Evolutionary conservation across 2,888 invertebrate species (phyloP), one percentile per base, ranked within the genome.

Genomic region (Heteropelma amictum): DNA sequence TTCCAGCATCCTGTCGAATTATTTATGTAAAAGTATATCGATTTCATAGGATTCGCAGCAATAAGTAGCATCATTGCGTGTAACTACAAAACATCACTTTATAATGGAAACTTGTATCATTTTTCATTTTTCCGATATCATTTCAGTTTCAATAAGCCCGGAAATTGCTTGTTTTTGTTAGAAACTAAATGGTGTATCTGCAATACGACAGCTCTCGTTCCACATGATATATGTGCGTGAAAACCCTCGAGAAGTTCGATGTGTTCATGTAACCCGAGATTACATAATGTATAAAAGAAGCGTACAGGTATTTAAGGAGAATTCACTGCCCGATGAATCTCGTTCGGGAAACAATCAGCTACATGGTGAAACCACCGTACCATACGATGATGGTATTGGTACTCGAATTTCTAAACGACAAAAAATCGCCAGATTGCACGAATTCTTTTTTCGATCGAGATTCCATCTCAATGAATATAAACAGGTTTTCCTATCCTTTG

Each of bases 391-490:
- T 65, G 45, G 14, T 54, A 45, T 42, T 3, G 26, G 45, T n/a
- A 33, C 47, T 45, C 21, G 35, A 45, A 54, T 33, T 45, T 65
- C 33, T 33, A 28, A 30, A 53, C 17, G 8, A 65, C 53, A 53
- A 65, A 54, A 17, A 54, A 65, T 54, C 33, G 35, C 45, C 45
- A 45, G 14, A 17, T 45, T 40, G 28, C 23, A 23, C 17, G 12
- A 33, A 35, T 33, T 54, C 45, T 33, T 19, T n/a, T 23, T 28
- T 45, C 21, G 23, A 35, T 45, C 21, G 33, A 67, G 45, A 45
- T 56, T 67, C 54, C 54, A 35, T 67, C 26, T 26, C 26, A n/a
- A 54, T 42, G n/a, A 21, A 65, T 35, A 33, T 56, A 45, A 56
- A 67, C 35, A 54, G 65, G 14, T 33, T 45, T 67, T 30, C 23